phyloP scores from a whole-genome alignment of 2,888 invertebrate species.

The Hemithea aestivaria region DNA sequence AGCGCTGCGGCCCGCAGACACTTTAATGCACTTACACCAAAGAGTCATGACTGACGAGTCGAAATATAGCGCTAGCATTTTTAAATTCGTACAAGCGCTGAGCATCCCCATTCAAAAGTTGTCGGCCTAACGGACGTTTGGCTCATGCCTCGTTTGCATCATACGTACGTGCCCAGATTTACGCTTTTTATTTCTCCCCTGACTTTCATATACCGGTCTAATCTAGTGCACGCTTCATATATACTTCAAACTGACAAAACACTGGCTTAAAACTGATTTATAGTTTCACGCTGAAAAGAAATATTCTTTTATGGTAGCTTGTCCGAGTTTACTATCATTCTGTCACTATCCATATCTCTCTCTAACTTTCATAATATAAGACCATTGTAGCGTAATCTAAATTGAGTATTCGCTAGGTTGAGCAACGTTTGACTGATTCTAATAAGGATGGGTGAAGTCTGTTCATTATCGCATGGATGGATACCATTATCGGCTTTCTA shows the following conservation, averaged over 20 bases:
- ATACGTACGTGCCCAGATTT: constrained; percentile 27
- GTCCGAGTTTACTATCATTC: no score
- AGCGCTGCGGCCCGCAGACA: constrained; percentile 40
- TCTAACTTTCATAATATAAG: no score
- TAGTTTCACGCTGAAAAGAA: neutral
- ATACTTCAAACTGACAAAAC: constrained; percentile 3
- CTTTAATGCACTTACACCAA: constrained; percentile 59
- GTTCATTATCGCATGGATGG: no score
- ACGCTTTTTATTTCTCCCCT: constrained; percentile 28
- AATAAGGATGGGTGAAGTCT: no score
- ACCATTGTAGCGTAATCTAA: no score
- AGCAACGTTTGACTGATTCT: no score
- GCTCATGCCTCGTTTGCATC: constrained; percentile 32
- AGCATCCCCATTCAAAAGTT: constrained; percentile 40
- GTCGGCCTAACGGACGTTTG: constrained; percentile 33
- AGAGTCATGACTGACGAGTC: constrained; percentile 44
- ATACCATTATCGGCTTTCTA: no score
- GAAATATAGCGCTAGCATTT: constrained; percentile 39
- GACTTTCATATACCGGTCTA: constrained; percentile 7
- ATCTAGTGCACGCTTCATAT: neutral
- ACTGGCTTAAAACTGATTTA: neutral
- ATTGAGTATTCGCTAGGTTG: no score
- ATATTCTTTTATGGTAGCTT: no score
- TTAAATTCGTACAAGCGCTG: constrained; percentile 36
- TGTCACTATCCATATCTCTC: no score